These are phyloP conservation scores for Alviniconcha marisindica DNA, from an alignment of 1,140 invertebrate genomes.

Conservation along the genomic window DNA sequence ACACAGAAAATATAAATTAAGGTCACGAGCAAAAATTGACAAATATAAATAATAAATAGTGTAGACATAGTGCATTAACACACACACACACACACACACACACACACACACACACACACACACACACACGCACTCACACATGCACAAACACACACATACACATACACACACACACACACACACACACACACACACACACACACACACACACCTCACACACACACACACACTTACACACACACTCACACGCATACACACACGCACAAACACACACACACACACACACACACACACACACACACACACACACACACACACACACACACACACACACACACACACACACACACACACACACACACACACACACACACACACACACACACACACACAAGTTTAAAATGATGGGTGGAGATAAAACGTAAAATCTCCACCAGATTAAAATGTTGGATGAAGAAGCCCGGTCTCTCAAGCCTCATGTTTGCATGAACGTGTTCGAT, in stretches of 20 bases:
- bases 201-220: constrained; percentile 3
- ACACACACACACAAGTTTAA: background rate
- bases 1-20: too few relatives aligned
- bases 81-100: constrained; percentile 26
- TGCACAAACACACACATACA: background rate
- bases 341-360: background rate
- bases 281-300: background rate
- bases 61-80: too few relatives aligned
- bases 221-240: background rate
- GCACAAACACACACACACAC: background rate
- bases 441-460: too few relatives aligned
- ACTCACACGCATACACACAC: background rate
- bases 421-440: too few relatives aligned
- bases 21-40: too few relatives aligned
- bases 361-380: constrained; percentile 7
- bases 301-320: constrained; percentile 3
- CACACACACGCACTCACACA: background rate
- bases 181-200: constrained; percentile 18
- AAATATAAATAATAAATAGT: too few relatives aligned
- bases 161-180: constrained; percentile 13
- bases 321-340: constrained; percentile 5
- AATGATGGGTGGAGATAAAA: too few relatives aligned
- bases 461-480: too few relatives aligned
- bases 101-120: background rate
- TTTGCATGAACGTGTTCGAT: too few relatives aligned